Conservation (phyloP, 2,113 vertebrate genomes). For the Smithornis capensis region DNA sequence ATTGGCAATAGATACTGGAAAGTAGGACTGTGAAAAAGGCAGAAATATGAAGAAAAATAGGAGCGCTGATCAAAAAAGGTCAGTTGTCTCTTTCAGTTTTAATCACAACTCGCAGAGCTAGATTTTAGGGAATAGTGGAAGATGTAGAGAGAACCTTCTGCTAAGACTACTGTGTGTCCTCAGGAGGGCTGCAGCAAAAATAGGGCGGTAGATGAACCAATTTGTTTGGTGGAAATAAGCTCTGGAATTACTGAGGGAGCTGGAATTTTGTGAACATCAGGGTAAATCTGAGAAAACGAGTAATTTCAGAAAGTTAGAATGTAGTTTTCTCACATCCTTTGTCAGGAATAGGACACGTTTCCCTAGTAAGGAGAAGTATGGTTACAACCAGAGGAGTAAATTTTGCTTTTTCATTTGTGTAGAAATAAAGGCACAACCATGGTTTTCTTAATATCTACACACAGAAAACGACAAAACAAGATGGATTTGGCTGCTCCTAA, state of each 20-base stretch:
- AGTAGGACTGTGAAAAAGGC: neutral
- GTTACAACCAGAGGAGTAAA: neutral
- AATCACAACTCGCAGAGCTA: neutral
- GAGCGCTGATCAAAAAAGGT: neutral
- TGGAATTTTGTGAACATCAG: neutral
- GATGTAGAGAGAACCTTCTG: neutral
- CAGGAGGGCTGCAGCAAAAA: neutral
- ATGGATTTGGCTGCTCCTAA: neutral
- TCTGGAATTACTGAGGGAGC: neutral
- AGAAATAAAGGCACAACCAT: neutral
- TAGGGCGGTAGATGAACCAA: neutral
- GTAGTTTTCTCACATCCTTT: neutral
- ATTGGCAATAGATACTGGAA: neutral
- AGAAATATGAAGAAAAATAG: neutral
- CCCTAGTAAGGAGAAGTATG: neutral
- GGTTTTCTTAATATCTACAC: neutral
- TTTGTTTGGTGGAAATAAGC: neutral
- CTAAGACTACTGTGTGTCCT: neutral
- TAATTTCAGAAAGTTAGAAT: neutral
- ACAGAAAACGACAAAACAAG: neutral
- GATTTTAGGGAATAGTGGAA: neutral
- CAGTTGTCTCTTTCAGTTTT: neutral
- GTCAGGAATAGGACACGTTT: neutral
- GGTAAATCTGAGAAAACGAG: neutral
- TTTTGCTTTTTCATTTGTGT: neutral